Evolutionary conservation across 2,888 invertebrate species (phyloP).

Genomic region (Folsomia manolachei): DNA sequence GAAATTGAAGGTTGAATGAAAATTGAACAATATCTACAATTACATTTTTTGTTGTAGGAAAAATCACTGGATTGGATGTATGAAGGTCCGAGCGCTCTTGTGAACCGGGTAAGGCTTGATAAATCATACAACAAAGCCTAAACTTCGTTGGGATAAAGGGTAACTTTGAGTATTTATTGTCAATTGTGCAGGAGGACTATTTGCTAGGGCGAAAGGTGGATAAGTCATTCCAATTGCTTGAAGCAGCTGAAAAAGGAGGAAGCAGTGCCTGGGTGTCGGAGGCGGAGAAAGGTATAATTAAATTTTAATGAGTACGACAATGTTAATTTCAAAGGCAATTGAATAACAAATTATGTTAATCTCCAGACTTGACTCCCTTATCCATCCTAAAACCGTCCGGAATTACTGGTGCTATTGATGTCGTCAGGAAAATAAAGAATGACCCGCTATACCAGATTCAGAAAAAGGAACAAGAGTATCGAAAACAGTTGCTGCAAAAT

Average conservation of each 20-base stretch:
- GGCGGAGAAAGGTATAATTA: slow-evolving; percentile 46
- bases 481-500: slow-evolving; percentile 81
- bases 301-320: neutral
- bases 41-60: neutral
- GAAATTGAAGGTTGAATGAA: too few relatives aligned
- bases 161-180: too few relatives aligned
- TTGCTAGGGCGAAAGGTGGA: slow-evolving; percentile 78
- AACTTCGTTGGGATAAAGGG: too few relatives aligned
- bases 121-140: too few relatives aligned
- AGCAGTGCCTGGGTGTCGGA: slow-evolving; percentile 38
- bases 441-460: slow-evolving; percentile 88
- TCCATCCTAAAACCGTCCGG: slow-evolving; percentile 55
- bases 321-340: neutral
- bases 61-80: slow-evolving; percentile 78
- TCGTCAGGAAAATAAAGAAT: slow-evolving; percentile 83
- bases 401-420: slow-evolving; percentile 72
- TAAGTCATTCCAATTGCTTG: slow-evolving; percentile 68
- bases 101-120: too few relatives aligned
- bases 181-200: too few relatives aligned
- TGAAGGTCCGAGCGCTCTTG: slow-evolving; percentile 63
- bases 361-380: slow-evolving; percentile 54
- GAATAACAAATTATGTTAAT: slow-evolving; percentile 21
- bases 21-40: too few relatives aligned
- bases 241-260: slow-evolving; percentile 60
- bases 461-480: slow-evolving; percentile 82